A percentile compares a stretch with the other conserved stretches of the same genome.
Conservation (phyloP, 2,113 vertebrate species). For the Rhinogobius similis region DNA sequence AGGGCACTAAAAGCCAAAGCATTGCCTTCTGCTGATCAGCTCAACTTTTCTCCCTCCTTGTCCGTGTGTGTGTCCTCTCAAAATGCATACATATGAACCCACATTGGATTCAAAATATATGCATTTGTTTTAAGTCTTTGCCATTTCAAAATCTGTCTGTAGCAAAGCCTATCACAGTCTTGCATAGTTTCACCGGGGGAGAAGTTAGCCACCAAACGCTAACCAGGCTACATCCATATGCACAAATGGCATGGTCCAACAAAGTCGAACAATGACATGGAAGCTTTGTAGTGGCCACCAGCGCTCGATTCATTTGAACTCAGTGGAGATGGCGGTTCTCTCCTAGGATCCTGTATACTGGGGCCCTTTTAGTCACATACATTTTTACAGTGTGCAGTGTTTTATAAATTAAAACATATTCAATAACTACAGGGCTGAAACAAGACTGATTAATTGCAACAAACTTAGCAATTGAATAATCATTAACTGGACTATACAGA, state of each 20-base stretch:
- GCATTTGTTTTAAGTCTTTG: slow-evolving; percentile 59
- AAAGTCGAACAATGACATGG: slow-evolving; percentile 62
- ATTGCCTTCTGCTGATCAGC: slow-evolving; percentile 32
- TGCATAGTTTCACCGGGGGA: slow-evolving; percentile 58
- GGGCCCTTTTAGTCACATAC: slow-evolving; percentile 48
- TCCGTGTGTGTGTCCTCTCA: slow-evolving; percentile 43
- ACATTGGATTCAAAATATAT: slow-evolving; percentile 43
- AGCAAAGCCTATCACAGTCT: slow-evolving; percentile 66
- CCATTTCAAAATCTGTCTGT: slow-evolving; percentile 53
- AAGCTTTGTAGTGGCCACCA: slow-evolving; percentile 61
- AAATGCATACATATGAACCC: slow-evolving; percentile 50
- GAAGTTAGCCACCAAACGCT: slow-evolving; percentile 25
- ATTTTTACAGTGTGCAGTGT: slow-evolving; percentile 58
- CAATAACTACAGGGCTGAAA: not conserved
- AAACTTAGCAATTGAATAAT: too few relatives aligned
- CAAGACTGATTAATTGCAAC: too few relatives aligned
- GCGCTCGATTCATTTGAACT: slow-evolving; percentile 56
- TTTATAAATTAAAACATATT: slow-evolving; percentile 27
- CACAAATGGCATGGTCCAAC: slow-evolving; percentile 43
- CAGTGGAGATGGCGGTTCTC: slow-evolving; percentile 62
- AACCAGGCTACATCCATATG: slow-evolving; percentile 47
- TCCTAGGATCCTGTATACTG: slow-evolving; percentile 58
- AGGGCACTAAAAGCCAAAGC: slow-evolving; percentile 78
- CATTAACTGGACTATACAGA: too few relatives aligned
- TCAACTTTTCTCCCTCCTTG: slow-evolving; percentile 48